Evolutionary conservation across 1,140 invertebrate genomes (phyloP).

Genomic region (Drosophila nigromelanica): DNA sequence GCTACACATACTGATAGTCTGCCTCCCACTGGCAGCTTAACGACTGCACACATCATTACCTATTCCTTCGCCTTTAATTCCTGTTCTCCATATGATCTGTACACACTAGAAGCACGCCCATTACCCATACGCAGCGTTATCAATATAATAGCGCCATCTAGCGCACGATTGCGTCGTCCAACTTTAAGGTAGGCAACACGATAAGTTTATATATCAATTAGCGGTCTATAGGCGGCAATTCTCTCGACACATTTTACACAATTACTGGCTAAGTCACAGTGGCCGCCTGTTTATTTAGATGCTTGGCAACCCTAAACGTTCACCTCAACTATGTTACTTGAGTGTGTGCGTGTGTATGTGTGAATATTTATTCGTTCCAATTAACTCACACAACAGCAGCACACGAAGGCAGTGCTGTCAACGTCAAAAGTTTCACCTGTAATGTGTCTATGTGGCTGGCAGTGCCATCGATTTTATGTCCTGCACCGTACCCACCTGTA

Average conservation of each 20-base stretch:
- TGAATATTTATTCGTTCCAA: constrained; percentile 64
- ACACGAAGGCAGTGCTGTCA: constrained; percentile 35
- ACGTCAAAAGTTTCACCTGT: constrained; percentile 73
- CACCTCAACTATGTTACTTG: constrained; percentile 21
- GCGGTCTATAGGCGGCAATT: constrained; percentile 38
- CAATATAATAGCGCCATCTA: constrained; percentile 5
- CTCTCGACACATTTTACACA: constrained; percentile 61
- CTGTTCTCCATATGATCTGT: constrained; percentile 8
- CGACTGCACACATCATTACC: constrained; percentile 63
- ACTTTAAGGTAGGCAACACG: constrained; percentile 34
- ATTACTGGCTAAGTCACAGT: constrained; percentile 48
- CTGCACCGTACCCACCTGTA: constrained; percentile 86
- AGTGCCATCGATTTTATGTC: constrained; percentile 60
- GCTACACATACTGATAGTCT: constrained; percentile 15
- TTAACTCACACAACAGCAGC: constrained; percentile 56
- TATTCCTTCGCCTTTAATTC: constrained; percentile 61
- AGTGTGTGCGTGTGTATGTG: constrained; percentile 17
- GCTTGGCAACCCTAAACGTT: constrained; percentile 64
- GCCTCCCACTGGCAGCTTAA: constrained; percentile 34
- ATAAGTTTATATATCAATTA: constrained; percentile 69
- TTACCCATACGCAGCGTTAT: constrained; percentile 44
- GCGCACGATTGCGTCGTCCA: not conserved
- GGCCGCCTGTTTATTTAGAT: constrained; percentile 50
- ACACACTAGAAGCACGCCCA: constrained; percentile 24
- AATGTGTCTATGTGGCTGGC: constrained; percentile 41